Conservation (phyloP, 2,888 invertebrate genomes). For the Parascotia fuliginaria region DNA sequence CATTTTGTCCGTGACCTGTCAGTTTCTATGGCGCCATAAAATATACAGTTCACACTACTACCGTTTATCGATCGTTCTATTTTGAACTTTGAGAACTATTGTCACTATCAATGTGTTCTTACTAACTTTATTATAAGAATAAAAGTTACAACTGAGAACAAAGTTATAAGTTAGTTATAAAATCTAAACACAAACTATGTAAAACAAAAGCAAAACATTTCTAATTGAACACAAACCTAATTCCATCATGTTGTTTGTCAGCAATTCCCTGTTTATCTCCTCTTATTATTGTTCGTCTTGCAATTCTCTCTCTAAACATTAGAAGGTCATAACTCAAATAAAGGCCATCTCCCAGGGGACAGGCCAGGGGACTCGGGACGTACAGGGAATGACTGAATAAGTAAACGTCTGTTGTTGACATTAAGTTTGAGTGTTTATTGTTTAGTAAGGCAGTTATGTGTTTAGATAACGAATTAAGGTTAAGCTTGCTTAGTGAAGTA, state of each 20-base stretch:
- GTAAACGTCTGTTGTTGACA: slow-evolving; percentile 12
- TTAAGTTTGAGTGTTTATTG: slow-evolving; percentile 3
- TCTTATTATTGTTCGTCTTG: slow-evolving; percentile 21
- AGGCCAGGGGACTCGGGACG: slow-evolving; percentile 1
- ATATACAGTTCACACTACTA: no score
- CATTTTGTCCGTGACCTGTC: no score
- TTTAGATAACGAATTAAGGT: not conserved
- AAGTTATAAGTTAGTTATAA: not conserved
- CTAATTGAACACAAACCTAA: slow-evolving; percentile 9
- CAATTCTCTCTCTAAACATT: slow-evolving; percentile 15
- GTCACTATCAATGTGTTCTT: no score
- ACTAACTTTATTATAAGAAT: no score
- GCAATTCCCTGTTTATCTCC: slow-evolving; percentile 16
- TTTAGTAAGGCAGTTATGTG: slow-evolving; percentile 3
- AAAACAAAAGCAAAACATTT: slow-evolving; percentile 9
- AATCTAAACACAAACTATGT: not conserved
- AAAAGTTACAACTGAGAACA: no score
- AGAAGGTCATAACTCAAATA: slow-evolving; percentile 20
- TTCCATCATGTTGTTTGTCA: slow-evolving; percentile 15
- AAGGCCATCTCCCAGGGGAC: slow-evolving; percentile 8
- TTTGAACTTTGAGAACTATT: no score
- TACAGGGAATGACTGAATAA: slow-evolving; percentile 13
- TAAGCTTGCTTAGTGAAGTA: not conserved
- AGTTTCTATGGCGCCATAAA: no score
- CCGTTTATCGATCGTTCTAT: no score